Evolutionary conservation across 2,888 invertebrate species (phyloP).

Genomic region (Eilema caniola): DNA sequence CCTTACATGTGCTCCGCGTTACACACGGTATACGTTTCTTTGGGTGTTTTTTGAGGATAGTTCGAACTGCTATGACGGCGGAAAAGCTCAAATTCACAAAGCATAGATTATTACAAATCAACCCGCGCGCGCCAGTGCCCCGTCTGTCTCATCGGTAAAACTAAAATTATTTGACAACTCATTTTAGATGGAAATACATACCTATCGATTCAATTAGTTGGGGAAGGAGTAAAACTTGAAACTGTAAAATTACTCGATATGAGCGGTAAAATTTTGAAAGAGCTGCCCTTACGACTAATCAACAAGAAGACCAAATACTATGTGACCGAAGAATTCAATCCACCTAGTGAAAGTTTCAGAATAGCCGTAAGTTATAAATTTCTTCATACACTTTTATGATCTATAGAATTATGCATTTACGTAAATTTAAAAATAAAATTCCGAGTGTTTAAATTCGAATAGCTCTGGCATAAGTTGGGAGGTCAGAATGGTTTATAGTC

Average conservation of each 20-base stretch:
- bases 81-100: too few species aligned
- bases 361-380: constrained; percentile 59
- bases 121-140: too few species aligned
- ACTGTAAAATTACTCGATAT: constrained; percentile 56
- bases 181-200: constrained; percentile 58
- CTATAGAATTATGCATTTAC: not conserved
- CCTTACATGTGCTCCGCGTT: too few species aligned
- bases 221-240: constrained; percentile 51
- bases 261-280: constrained; percentile 46
- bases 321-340: constrained; percentile 48
- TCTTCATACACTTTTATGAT: not conserved
- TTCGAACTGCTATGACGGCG: too few species aligned
- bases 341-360: constrained; percentile 61
- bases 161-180: not conserved
- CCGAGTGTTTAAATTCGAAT: too few species aligned
- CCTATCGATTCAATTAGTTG: constrained; percentile 59
- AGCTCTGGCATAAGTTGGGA: too few species aligned
- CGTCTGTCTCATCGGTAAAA: too few species aligned
- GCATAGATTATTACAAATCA: too few species aligned
- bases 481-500: too few species aligned
- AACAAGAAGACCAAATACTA: constrained; percentile 59
- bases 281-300: constrained; percentile 49
- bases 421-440: too few species aligned
- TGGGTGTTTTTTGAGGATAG: too few species aligned
- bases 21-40: too few species aligned